phyloP scores from a whole-genome alignment of 2,113 vertebrate genomes.

The Dromaius novaehollandiae region DNA sequence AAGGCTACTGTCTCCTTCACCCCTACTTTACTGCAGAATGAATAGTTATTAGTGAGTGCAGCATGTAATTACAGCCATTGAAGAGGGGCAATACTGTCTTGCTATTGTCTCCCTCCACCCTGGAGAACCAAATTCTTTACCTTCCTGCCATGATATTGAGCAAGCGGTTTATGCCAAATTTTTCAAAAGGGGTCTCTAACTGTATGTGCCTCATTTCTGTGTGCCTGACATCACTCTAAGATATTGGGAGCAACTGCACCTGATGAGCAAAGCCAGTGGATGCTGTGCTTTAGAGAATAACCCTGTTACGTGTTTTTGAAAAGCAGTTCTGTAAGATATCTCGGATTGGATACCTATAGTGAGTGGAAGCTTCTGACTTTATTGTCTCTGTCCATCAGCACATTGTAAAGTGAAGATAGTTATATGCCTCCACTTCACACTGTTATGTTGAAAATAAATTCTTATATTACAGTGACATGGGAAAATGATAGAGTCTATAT shows the following conservation, averaged over 20 bases:
- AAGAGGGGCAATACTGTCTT: neutral
- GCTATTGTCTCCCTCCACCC: neutral
- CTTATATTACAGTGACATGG: neutral
- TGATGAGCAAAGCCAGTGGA: fast-evolving
- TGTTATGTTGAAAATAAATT: neutral
- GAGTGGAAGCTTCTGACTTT: neutral
- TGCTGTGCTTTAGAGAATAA: neutral
- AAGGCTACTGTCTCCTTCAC: neutral
- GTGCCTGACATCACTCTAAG: neutral
- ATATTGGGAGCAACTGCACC: neutral
- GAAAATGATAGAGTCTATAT: neutral
- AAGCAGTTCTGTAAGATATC: neutral
- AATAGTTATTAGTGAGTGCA: neutral
- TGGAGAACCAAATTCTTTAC: neutral
- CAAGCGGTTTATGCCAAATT: neutral
- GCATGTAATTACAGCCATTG: neutral
- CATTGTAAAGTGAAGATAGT: neutral
- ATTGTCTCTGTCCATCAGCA: neutral
- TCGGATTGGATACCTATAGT: neutral
- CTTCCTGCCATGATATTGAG: neutral
- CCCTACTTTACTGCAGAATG: fast-evolving
- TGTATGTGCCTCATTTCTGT: neutral
- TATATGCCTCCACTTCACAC: neutral
- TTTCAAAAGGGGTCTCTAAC: neutral
- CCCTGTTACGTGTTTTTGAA: neutral